These are phyloP conservation scores for Poecilobothrus nobilitatus DNA, from an alignment of 2,888 invertebrate species.

Conservation along the genomic window DNA sequence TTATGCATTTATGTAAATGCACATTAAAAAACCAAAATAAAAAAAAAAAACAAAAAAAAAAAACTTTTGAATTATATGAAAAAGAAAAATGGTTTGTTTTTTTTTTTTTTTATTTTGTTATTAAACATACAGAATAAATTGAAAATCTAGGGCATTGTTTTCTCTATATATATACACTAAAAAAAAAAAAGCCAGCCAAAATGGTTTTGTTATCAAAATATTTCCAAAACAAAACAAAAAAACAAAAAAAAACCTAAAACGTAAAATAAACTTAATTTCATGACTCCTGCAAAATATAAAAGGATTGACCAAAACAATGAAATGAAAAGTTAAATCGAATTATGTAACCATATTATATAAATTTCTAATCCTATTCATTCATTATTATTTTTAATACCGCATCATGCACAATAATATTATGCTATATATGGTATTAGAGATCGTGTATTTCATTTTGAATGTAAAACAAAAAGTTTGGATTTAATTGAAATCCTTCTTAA, in stretches of 20 bases:
- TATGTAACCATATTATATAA: slow-evolving; percentile 4
- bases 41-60: too few species aligned
- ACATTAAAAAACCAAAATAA: background rate
- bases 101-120: too few species aligned
- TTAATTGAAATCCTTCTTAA: too few species aligned
- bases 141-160: background rate
- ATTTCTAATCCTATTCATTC: slow-evolving; percentile 1
- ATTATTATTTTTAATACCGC: background rate
- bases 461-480: too few species aligned
- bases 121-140: background rate
- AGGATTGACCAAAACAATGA: background rate
- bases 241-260: too few species aligned
- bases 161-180: background rate
- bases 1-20: background rate
- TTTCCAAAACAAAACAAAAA: background rate
- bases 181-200: background rate
- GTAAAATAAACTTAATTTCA: background rate
- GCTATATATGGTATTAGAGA: too few species aligned
- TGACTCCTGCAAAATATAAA: background rate
- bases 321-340: slow-evolving; percentile 6
- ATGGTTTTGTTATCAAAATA: background rate
- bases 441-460: too few species aligned
- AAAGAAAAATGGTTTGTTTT: background rate
- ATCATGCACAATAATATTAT: too few species aligned
- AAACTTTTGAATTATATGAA: background rate